Base-by-base conservation (phyloP, 2,888 invertebrate species). In the Apodemia duryi region DNA sequence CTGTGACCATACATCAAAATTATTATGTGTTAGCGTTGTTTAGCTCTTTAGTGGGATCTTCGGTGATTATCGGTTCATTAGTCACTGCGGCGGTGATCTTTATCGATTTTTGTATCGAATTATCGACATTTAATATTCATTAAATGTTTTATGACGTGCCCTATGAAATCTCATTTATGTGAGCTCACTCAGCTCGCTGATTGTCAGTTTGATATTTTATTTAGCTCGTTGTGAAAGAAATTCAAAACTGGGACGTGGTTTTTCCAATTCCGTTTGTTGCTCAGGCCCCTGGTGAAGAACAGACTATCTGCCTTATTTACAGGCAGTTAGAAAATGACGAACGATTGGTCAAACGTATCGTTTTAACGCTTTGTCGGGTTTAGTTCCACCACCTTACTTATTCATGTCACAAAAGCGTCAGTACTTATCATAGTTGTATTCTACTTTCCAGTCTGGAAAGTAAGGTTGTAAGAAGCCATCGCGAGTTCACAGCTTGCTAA, bases 21-120 rank as follows among this genome's bases (percentile, higher is more conserved):
- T 78, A 79, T 77, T 78, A 74, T 74, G 77, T 76, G 79, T 73
- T 74, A 76, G 77, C 78, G 80, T 80, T 82, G 80, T 79, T 76
- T 76, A 76, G 76, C 70, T 73, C 67, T 73, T 73, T 72, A 74
- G 71, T 62, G 70, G 72, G 70, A 71, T 74, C 73, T 71, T 70
- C 77, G 80, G 77, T 80, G 74, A 78, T 78, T 81, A 82, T 81
- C 82, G 77, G 72, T 82, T 85, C 83, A 85, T 86, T 87, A 86
- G 82, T 75, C 76, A 74, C 72, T 69, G 77, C 71, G 70, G 69
- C 73, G 69, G 67, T 68, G 76, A 75, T 72, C 75, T 74, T 73
- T 76, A 77, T 75, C 77, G 77, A 79, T 77, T 60, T 64, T 61
- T 66, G 68, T 68, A 69, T 64, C 67, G 67, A 11, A 54, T 29